A percentile compares a stretch with the other conserved stretches of the same genome.
Evolutionary conservation across 2,888 invertebrate species (phyloP).

Genomic region (Opisthograptis luteolata): DNA sequence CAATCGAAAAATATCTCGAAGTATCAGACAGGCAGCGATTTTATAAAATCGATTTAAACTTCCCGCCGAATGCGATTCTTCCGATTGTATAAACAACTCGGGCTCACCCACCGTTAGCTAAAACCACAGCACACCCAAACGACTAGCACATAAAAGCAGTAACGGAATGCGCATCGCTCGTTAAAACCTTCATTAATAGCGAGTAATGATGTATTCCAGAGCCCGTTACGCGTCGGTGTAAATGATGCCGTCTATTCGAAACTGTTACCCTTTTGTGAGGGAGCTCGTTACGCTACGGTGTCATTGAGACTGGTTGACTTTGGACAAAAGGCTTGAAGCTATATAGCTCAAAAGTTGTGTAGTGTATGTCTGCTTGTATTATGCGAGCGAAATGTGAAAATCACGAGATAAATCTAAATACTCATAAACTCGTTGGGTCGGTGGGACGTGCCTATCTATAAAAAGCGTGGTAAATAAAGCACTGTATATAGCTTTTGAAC

Average conservation of each 20-base stretch:
- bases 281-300: slow-evolving; percentile 29
- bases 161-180: slow-evolving; percentile 29
- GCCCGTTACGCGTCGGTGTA: slow-evolving; percentile 29
- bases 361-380: background rate
- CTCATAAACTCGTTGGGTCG: slow-evolving; percentile 7
- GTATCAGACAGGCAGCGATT: too few relatives aligned
- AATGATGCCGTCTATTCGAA: slow-evolving; percentile 31
- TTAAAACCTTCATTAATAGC: slow-evolving; percentile 32
- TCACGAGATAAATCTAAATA: slow-evolving; percentile 11
- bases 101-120: too few relatives aligned
- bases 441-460: too few relatives aligned
- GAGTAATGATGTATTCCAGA: slow-evolving; percentile 32
- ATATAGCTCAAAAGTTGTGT: slow-evolving; percentile 4
- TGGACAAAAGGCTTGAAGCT: slow-evolving; percentile 14
- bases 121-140: background rate
- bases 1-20: too few relatives aligned
- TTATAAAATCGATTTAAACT: too few relatives aligned
- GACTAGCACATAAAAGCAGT: slow-evolving; percentile 18
- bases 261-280: slow-evolving; percentile 27
- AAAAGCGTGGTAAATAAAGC: background rate
- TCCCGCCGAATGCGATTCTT: too few relatives aligned
- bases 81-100: too few relatives aligned
- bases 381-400: too few relatives aligned
- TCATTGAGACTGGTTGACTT: slow-evolving; percentile 23
- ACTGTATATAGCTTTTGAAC: background rate